Base-by-base conservation (phyloP, 2,888 invertebrate genomes). In the Metallyticus violacea region DNA sequence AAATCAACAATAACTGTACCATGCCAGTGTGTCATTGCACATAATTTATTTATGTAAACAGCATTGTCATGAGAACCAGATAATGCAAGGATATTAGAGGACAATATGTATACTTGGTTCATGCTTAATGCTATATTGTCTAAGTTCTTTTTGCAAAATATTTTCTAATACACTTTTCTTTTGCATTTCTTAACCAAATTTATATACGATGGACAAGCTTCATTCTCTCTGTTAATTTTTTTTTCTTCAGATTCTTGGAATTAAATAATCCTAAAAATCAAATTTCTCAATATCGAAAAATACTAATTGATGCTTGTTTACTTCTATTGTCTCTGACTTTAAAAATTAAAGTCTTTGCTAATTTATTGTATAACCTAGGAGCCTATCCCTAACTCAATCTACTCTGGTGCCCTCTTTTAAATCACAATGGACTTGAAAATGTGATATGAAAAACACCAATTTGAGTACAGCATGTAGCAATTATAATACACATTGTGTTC, bases 341-440 rank as follows among this genome's bases (percentile, higher is more conserved):
- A 80, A 85, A 81, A 85, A 85, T 40, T 80, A 85, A 85, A 80
- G 79, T 80, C 80, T 85, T 80, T 77, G 77, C 85, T 85, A 85
- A 85, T 80, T 76, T 80, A 76, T 79, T 26, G 27, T 85, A 40
- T 76, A 79, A 85, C 30, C 85, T 85, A 81, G 40, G 80, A 85
- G 81, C 76, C 85, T 85, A 85, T 26, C 27, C 77, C 81, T 85
- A n/a, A 85, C 85, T 87, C 85, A 62, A 85, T 86, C 79, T 85
- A 85, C 80, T 81, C 85, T 88, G 88, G 88, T 88, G 88, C 87
- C 87, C 86, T 85, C 86, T 87, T 86, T 86, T 86, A 87, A 87
- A 88, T 88, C 88, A 86, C 87, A 87, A 88, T 88, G 86, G 87
- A 88, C 87, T 88, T 88, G 85, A 88, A 88, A 85, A 87, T 87